A percentile compares a stretch with the other conserved stretches of the same genome.
phyloP scores from a whole-genome alignment of 2,888 invertebrate genomes.

The Noctuana brunneofusca region DNA sequence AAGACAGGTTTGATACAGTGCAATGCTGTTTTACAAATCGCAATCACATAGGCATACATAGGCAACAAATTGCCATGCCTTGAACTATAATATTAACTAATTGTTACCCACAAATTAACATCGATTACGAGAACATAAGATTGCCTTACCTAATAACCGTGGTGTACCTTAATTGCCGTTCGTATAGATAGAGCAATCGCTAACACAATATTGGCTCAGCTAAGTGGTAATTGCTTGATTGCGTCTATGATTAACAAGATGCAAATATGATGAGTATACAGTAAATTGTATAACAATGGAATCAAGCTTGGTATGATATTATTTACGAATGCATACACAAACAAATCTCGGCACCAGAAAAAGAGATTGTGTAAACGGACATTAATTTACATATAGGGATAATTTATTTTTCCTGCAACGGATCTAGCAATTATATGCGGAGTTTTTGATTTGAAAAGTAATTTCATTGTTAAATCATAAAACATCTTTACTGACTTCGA shows the following conservation, averaged over 20 bases:
- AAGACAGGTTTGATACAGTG: too few relatives aligned
- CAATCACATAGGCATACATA: too few relatives aligned
- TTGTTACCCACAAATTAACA: slow-evolving; percentile 19
- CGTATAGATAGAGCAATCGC: slow-evolving; percentile 23
- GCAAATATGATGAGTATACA: slow-evolving; percentile 29
- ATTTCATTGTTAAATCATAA: too few relatives aligned
- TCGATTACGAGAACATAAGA: not conserved
- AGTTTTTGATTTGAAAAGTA: too few relatives aligned
- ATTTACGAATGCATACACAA: slow-evolving; percentile 10
- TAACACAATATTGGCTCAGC: slow-evolving; percentile 31
- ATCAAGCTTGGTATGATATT: slow-evolving; percentile 12
- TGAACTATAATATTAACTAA: not conserved
- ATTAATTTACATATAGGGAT: not conserved
- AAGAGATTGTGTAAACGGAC: not conserved
- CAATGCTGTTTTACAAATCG: too few relatives aligned
- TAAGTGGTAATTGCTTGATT: slow-evolving; percentile 34
- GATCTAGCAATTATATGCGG: not conserved
- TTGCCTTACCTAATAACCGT: slow-evolving; percentile 10
- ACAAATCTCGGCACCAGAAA: slow-evolving; percentile 5
- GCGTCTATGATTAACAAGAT: slow-evolving; percentile 33
- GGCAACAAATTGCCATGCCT: too few relatives aligned
- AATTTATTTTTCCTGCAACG: not conserved
- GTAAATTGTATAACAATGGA: slow-evolving; percentile 27
- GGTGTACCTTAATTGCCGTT: slow-evolving; percentile 23
- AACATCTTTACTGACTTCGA: too few relatives aligned